These are phyloP conservation scores for Marmota monax DNA, from an alignment of 2,113 vertebrate genomes.

Conservation along the genomic window DNA sequence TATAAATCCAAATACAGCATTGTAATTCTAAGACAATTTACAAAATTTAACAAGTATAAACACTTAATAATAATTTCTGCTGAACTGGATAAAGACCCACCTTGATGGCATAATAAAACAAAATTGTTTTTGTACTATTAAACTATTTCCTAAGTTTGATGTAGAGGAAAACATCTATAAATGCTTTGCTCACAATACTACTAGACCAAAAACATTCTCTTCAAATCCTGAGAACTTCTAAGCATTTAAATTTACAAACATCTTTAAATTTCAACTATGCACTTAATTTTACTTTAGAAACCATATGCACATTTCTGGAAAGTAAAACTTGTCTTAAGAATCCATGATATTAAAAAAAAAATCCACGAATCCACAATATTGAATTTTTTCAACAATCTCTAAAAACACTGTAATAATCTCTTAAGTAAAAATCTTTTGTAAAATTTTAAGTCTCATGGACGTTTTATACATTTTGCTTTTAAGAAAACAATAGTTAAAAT, in stretches of 20 bases:
- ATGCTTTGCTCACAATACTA: conserved; percentile 21
- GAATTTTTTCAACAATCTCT: conserved; percentile 3
- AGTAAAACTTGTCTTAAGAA: background rate
- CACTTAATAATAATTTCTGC: conserved; percentile 5
- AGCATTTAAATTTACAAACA: conserved; percentile 14
- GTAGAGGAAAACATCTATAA: background rate
- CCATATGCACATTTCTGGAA: background rate
- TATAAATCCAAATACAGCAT: conserved; percentile 15
- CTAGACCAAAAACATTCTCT: background rate
- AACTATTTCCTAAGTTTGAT: background rate
- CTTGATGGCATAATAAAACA: background rate
- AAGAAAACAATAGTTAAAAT: background rate
- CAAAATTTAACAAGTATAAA: background rate
- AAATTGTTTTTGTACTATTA: background rate
- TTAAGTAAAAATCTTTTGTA: background rate
- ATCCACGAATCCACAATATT: background rate
- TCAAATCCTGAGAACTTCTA: background rate
- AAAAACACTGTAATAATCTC: background rate
- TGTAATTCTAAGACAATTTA: background rate
- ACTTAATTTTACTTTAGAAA: conserved; percentile 44
- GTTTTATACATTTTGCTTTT: background rate
- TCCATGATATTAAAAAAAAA: background rate
- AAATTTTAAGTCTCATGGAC: background rate
- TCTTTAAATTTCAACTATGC: conserved; percentile 21
- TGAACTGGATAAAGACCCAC: conserved; percentile 15